Evolutionary conservation across 2,888 invertebrate species (phyloP).

Genomic region (Drosophila hamatofila): DNA sequence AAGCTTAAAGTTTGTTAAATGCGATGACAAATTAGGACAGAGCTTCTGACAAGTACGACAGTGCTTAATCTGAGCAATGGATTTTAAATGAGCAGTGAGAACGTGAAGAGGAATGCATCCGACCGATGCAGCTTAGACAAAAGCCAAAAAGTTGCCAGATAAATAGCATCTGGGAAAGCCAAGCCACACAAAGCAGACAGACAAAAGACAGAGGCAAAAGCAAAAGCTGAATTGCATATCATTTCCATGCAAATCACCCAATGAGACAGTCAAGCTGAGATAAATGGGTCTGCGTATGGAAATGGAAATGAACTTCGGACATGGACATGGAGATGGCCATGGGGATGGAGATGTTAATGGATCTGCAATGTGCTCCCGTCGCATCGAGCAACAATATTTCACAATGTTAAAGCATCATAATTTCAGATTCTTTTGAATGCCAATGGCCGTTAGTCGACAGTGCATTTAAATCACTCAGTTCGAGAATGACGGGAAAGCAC

Average conservation of each 20-base stretch:
- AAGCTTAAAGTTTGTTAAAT: conserved; percentile 40
- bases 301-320: conserved; percentile 1
- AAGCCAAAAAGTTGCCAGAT: conserved; percentile 36
- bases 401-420: conserved; percentile 61
- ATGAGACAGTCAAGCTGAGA: conserved; percentile 34
- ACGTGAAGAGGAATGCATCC: conserved; percentile 2
- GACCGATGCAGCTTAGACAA: conserved; percentile 33
- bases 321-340: neutral
- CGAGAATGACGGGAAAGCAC: conserved; percentile 9
- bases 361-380: conserved; percentile 1
- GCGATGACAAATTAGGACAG: conserved; percentile 50
- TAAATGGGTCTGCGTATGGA: conserved; percentile 11
- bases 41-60: conserved; percentile 39
- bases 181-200: conserved; percentile 6
- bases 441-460: conserved; percentile 34
- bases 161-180: conserved; percentile 24
- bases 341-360: conserved; percentile 1
- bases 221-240: conserved; percentile 34
- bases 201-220: conserved; percentile 16
- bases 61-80: conserved; percentile 31
- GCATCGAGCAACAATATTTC: conserved; percentile 47
- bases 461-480: conserved; percentile 66
- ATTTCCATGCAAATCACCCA: conserved; percentile 65
- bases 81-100: conserved; percentile 49
- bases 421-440: conserved; percentile 62